These are phyloP conservation scores for Drosophila nr. perissopoda DNA, from an alignment of 2,888 invertebrate genomes.

Conservation along the genomic window DNA sequence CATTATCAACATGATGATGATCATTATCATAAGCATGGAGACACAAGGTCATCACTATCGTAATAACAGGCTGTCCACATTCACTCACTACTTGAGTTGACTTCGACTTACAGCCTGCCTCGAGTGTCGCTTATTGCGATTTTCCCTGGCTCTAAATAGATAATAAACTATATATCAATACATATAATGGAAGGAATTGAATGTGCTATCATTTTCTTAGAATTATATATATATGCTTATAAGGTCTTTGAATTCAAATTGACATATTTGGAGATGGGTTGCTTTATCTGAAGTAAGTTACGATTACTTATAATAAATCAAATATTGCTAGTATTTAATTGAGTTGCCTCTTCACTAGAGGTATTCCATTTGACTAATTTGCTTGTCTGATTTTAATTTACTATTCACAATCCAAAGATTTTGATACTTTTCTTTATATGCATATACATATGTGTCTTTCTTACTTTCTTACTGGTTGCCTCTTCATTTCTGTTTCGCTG, in stretches of 20 bases:
- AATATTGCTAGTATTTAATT: not conserved
- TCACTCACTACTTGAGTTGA: not conserved
- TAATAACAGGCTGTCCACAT: conserved; percentile 26
- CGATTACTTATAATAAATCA: not conserved
- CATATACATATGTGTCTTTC: not conserved
- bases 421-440: not conserved
- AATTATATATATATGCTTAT: not conserved
- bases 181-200: not conserved
- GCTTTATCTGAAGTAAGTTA: not conserved
- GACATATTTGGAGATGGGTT: not conserved
- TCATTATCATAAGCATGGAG: conserved; percentile 17
- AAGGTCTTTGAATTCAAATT: not conserved
- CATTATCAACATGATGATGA: conserved; percentile 24
- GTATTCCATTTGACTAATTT: not conserved
- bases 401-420: not conserved
- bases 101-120: not conserved
- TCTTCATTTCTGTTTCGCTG: not conserved
- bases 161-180: not conserved
- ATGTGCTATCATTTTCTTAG: not conserved
- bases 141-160: not conserved
- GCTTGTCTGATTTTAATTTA: not conserved
- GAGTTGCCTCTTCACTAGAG: not conserved
- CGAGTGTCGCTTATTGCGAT: conserved; percentile 22
- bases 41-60: conserved; percentile 43
- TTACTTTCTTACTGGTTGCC: not conserved